Conservation (phyloP, 2,888 invertebrate genomes). For the Platynereis dumerilii region DNA sequence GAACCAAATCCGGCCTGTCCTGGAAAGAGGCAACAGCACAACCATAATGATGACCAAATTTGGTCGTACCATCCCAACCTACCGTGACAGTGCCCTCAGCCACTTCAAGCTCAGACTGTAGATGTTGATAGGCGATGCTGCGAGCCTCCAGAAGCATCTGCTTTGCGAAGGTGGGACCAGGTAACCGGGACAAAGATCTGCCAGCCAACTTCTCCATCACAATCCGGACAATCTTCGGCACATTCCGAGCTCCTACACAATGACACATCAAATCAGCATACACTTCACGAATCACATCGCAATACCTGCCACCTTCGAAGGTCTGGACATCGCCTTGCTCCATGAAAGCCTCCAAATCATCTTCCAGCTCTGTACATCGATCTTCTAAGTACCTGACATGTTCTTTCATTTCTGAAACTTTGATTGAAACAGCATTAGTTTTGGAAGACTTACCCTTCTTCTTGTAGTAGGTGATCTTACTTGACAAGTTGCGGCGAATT, state of each 20-base stretch:
- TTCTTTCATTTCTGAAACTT: background rate
- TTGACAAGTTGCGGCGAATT: background rate
- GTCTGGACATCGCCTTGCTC: background rate
- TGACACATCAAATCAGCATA: conserved; percentile 12
- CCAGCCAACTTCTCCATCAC: conserved; percentile 15
- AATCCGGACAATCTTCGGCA: conserved; percentile 14
- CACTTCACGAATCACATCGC: conserved; percentile 5
- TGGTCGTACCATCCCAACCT: conserved; percentile 13
- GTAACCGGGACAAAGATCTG: conserved; percentile 4
- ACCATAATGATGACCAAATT: conserved; percentile 15
- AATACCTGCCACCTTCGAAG: background rate
- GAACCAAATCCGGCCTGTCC: background rate
- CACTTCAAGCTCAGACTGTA: background rate
- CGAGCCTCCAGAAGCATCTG: conserved; percentile 18
- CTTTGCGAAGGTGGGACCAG: conserved; percentile 14
- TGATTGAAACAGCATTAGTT: background rate
- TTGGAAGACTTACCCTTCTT: background rate
- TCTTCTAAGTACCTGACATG: background rate
- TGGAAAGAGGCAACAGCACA: background rate
- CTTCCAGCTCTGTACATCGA: background rate
- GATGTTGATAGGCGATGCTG: conserved; percentile 10
- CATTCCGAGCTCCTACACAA: conserved; percentile 12
- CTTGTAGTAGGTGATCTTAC: conserved; percentile 1
- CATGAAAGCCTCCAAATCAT: background rate
- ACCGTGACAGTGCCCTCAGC: background rate